Conservation (phyloP, 1,140 invertebrate genomes). For the Homalodisca vitripennis region DNA sequence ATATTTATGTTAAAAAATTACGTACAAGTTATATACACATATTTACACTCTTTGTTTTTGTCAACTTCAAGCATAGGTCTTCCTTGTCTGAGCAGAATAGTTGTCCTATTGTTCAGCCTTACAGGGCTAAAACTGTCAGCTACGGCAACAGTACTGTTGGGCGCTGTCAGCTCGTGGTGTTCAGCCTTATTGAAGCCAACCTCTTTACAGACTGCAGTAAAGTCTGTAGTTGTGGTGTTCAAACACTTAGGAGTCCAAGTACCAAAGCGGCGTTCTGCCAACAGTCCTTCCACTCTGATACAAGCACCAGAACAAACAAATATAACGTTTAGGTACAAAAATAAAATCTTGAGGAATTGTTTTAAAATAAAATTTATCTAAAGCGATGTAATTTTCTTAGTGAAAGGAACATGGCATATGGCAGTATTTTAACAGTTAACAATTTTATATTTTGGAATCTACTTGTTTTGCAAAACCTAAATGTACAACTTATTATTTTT, state of each 20-base stretch:
- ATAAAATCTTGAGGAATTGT: background rate
- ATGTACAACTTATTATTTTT: too few species aligned
- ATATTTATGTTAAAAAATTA: too few species aligned
- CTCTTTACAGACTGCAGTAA: background rate
- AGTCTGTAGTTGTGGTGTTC: conserved; percentile 5
- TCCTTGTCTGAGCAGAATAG: background rate
- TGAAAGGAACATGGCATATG: background rate
- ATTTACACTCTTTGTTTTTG: background rate
- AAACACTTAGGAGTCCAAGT: conserved; percentile 61
- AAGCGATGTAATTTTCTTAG: background rate
- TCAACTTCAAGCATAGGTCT: conserved; percentile 6
- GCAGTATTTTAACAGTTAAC: background rate
- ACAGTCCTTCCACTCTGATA: conserved; percentile 54
- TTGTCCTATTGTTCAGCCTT: background rate
- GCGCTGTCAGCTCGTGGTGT: background rate
- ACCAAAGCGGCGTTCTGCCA: conserved; percentile 55
- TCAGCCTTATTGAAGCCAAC: background rate
- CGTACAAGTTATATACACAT: background rate
- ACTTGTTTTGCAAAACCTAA: too few species aligned
- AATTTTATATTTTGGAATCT: background rate
- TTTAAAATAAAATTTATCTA: background rate
- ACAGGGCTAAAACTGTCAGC: conserved; percentile 8
- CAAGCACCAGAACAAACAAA: conserved; percentile 4
- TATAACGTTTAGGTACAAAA: background rate
- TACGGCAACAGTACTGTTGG: background rate